Conservation (phyloP, 2,113 vertebrate genomes). For the Coreoperca whiteheadi region DNA sequence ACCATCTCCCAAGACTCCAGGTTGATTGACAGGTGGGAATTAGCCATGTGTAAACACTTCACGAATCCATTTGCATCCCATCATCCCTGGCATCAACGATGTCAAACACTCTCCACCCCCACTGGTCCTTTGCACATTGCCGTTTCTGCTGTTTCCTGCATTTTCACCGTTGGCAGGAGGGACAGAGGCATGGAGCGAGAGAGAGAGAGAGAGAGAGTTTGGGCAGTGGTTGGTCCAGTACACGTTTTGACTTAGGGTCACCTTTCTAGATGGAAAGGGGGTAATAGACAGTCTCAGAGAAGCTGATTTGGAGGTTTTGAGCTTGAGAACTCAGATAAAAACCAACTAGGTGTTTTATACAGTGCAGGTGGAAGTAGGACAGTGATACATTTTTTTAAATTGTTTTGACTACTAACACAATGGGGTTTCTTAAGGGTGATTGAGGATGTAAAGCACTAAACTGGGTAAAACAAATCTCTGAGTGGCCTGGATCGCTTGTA, state of each 20-base stretch:
- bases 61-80: slow-evolving; percentile 79
- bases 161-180: slow-evolving; percentile 54
- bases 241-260: slow-evolving; percentile 55
- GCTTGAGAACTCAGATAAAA: not conserved
- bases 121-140: slow-evolving; percentile 24
- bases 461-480: not conserved
- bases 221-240: slow-evolving; percentile 6
- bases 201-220: not conserved
- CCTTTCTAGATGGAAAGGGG: slow-evolving; percentile 36
- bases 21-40: slow-evolving; percentile 81
- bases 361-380: too few relatives aligned
- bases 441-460: not conserved
- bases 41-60: slow-evolving; percentile 80
- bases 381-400: not conserved
- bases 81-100: slow-evolving; percentile 57
- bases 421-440: not conserved
- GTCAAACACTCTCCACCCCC: slow-evolving; percentile 51
- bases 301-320: slow-evolving; percentile 8
- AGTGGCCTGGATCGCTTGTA: too few relatives aligned
- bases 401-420: not conserved
- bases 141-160: slow-evolving; percentile 60
- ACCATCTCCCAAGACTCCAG: slow-evolving; percentile 57
- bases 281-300: not conserved
- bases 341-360: too few relatives aligned
- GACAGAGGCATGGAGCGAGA: not conserved